Evolutionary conservation across 2,113 vertebrate species (phyloP), one percentile per base, ranked within the genome.

Genomic region (Hemiprocne comata): DNA sequence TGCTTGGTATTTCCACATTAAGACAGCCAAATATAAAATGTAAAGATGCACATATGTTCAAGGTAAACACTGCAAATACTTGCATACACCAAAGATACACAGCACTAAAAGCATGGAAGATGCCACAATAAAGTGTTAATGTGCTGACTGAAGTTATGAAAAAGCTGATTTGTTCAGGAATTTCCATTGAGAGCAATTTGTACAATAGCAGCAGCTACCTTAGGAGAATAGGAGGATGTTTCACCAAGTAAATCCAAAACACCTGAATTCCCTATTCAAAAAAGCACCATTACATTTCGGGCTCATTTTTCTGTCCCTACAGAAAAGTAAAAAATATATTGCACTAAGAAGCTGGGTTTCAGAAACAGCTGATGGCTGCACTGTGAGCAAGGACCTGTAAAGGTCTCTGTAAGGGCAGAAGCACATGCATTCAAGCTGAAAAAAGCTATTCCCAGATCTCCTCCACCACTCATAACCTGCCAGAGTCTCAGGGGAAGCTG

Each of bases 351-450:
- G 58, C 74, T 53, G 58, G 19, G 19, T 17, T 25, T 34, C 87
- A 78, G 57, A 78, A 87, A 75, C 0, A 87, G 74, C 90, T 85
- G 96, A 87, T 48, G 74, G 34, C 51, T 24, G 53, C 75, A 38
- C 70, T 50, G 54, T 19, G 33, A 34, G 28, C 4, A 6, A 62
- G 20, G 46, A 23, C 54, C 61, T 21, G 2, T 13, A 70, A 34
- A 95, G 75, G 87, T 60, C 81, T 72, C 70, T 38, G 17, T 58
- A 44, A 96, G 90, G 90, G 57, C 89, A 95, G 17, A 17, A 69
- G 55, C 51, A 50, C 28, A 48, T 3, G 14, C 15, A 66, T 69
- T 60, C 66, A 34, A 72, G 57, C 87, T 85, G 81, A 33, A 80
- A 64, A 64, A 48, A 74, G 21, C 58, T 4, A 9, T 65, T 85